Evolutionary conservation across 2,113 vertebrate genomes (phyloP).

Genomic region (Phoxinus phoxinus): DNA sequence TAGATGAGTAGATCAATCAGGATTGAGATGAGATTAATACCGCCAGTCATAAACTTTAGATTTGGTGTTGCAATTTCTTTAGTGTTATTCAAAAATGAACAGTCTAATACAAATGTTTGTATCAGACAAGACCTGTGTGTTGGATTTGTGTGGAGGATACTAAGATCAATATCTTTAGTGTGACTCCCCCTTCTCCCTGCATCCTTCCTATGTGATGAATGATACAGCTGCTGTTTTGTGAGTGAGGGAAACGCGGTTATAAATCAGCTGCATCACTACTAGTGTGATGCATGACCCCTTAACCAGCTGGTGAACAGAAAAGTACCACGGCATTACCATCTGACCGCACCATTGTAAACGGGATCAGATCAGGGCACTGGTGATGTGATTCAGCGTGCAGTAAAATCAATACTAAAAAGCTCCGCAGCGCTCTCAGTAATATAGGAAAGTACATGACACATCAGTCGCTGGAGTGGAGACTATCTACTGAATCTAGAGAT

Average conservation of each 20-base stretch:
- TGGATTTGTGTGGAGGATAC: neutral
- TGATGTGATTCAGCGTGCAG: neutral
- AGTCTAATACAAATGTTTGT: neutral
- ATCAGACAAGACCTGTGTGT: neutral
- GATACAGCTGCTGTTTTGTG: neutral
- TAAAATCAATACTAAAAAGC: slow-evolving; percentile 6
- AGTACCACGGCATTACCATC: neutral
- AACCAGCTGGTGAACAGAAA: neutral
- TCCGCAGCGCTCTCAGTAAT: neutral
- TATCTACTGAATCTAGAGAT: neutral
- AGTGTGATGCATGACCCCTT: neutral
- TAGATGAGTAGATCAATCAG: neutral
- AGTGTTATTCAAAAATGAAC: neutral
- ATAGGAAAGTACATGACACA: neutral
- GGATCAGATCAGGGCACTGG: neutral
- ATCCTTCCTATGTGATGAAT: slow-evolving; percentile 28
- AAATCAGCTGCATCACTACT: slow-evolving; percentile 5
- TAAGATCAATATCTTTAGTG: slow-evolving; percentile 13
- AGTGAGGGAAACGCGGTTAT: neutral
- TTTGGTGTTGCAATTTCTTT: neutral
- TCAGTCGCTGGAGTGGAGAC: neutral
- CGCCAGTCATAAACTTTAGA: neutral
- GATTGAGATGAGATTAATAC: neutral
- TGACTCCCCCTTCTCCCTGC: neutral
- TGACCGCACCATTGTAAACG: neutral